Evolutionary conservation across 2,797 vertebrate genomes (phyloP).

Genomic region (Acipenser transmontanus): DNA sequence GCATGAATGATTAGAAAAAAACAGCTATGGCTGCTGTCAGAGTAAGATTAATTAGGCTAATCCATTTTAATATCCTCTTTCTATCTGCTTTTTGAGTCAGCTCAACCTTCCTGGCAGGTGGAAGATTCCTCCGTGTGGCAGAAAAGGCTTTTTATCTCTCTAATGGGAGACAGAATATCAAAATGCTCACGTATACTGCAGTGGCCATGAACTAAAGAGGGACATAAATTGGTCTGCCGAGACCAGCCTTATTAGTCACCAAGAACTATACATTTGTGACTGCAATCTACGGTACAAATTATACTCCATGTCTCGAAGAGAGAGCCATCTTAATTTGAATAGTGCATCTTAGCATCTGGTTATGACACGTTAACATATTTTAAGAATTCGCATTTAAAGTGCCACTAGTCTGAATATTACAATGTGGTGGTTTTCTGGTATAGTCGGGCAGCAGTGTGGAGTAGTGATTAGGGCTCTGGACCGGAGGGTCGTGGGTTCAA

Average conservation of each 20-base stretch:
- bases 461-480: too few relatives aligned
- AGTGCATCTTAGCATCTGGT: conserved; percentile 53
- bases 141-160: conserved; percentile 46
- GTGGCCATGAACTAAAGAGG: conserved; percentile 60
- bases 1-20: conserved; percentile 33
- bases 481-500: too few relatives aligned
- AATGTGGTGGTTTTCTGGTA: too few relatives aligned
- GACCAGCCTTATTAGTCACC: conserved; percentile 64
- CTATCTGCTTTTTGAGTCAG: conserved; percentile 52
- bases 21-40: conserved; percentile 44
- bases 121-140: conserved; percentile 57
- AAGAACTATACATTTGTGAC: conserved; percentile 50
- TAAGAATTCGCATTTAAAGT: conserved; percentile 35
- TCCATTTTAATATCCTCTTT: conserved; percentile 74
- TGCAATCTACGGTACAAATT: conserved; percentile 68
- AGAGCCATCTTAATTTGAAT: conserved; percentile 55
- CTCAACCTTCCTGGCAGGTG: conserved; percentile 66
- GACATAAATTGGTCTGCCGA: conserved; percentile 66
- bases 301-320: conserved; percentile 60
- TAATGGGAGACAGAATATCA: conserved; percentile 60
- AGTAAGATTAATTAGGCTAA: conserved; percentile 75
- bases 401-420: neutral
- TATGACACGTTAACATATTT: conserved; percentile 50
- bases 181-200: conserved; percentile 52
- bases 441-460: too few relatives aligned